These are phyloP conservation scores for Junco hyemalis DNA, from an alignment of 2,113 vertebrate species.

Conservation along the genomic window DNA sequence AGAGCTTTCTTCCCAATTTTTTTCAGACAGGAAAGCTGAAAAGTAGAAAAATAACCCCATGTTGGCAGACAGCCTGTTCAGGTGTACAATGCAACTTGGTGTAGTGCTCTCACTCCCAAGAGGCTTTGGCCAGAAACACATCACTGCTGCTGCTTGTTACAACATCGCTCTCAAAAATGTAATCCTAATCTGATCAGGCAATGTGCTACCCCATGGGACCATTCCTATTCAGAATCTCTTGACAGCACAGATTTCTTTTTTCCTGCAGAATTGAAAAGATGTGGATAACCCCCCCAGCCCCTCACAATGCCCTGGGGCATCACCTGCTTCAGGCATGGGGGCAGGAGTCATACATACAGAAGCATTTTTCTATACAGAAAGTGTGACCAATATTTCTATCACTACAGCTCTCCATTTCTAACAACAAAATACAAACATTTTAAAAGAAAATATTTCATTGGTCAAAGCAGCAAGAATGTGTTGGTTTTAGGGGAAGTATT, in stretches of 20 bases:
- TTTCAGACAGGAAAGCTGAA: background rate
- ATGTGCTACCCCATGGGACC: fast-evolving
- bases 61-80: background rate
- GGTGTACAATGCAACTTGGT: background rate
- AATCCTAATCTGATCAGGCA: background rate
- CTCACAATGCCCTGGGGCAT: background rate
- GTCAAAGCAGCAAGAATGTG: background rate
- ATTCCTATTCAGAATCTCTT: background rate
- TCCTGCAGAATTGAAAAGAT: background rate
- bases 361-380: background rate
- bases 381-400: background rate
- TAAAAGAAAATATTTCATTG: background rate
- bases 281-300: background rate
- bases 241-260: background rate
- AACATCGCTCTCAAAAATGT: background rate
- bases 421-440: background rate
- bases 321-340: background rate
- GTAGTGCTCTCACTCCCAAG: background rate
- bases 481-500: background rate
- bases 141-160: background rate
- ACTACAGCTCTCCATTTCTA: background rate
- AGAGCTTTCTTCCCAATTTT: background rate
- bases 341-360: fast-evolving
- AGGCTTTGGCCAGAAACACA: background rate
- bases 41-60: background rate